These are phyloP conservation scores for Plutella xylostella DNA, from an alignment of 2,888 invertebrate genomes.

Conservation along the genomic window DNA sequence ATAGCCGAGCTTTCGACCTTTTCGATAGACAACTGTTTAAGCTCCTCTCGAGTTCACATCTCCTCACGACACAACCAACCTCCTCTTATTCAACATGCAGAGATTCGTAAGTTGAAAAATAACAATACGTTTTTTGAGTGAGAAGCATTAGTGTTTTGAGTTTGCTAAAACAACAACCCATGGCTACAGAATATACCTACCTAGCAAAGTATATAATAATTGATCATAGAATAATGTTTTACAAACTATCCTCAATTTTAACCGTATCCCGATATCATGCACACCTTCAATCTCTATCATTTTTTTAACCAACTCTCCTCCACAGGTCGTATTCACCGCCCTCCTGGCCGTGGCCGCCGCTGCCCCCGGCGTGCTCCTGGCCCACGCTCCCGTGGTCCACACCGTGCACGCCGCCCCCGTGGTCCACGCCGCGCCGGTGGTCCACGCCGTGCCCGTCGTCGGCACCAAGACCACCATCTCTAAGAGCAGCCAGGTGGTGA, in stretches of 20 bases:
- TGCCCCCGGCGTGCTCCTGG: constrained; percentile 49
- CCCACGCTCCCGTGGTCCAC: constrained; percentile 42
- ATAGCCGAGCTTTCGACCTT: constrained; percentile 26
- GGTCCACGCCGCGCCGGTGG: constrained; percentile 30
- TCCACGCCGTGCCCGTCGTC: constrained; percentile 27
- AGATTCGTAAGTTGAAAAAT: constrained; percentile 54
- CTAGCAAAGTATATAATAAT: no score
- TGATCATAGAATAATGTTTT: no score
- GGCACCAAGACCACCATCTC: constrained; percentile 54
- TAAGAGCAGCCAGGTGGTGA: constrained; percentile 57
- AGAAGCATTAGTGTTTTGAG: no score
- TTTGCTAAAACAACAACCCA: no score
- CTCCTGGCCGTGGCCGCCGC: constrained; percentile 62
- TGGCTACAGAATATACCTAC: no score
- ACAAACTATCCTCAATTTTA: no score
- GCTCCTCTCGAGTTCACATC: constrained; percentile 27
- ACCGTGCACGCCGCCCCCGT: constrained; percentile 32
- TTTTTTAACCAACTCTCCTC: no score
- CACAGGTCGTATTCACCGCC: constrained; percentile 60
- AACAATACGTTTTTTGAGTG: no score
- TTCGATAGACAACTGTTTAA: constrained; percentile 45
- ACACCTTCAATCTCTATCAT: no score
- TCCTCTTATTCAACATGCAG: constrained; percentile 42
- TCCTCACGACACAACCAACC: constrained; percentile 26
- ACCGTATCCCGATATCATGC: no score